Base-by-base conservation (phyloP, 2,797 vertebrate species). In the Gobio occitaniae region DNA sequence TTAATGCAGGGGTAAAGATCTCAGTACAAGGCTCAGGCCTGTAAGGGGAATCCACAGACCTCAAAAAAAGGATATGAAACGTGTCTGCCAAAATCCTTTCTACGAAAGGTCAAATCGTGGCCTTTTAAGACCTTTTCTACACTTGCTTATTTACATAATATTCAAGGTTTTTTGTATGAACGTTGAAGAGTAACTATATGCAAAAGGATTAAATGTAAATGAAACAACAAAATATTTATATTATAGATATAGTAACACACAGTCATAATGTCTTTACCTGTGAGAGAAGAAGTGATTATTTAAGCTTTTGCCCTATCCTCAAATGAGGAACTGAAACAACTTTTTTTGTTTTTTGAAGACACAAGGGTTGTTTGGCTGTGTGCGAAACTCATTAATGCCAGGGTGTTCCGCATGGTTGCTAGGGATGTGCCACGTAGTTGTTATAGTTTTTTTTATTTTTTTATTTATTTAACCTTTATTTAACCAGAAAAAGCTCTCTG, bases 31-130 rank as follows among this genome's bases (percentile, higher is more conserved):
- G 68, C 76, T 80, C 25, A 41, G 47, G 61, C 65, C 70, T 85
- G 71, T 87, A 41, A 78, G 79, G 81, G 85, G 87, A 87, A 89
- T 89, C 85, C 88, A 90, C 71, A 82, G 78, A 84, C n/a, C 82
- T 87, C 76, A 75, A 87, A 90, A 91, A 79, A 82, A 72, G 88
- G 88, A 91, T 88, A 82, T 87, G 89, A 91, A 91, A 91, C 86
- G 61, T 48, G 82, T 78, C 84, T 84, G 70, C 61, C 88, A 80
- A 79, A 88, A 88, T 82, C 83, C 81, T 89, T 84, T 80, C n/a
- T 47, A 70, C 70, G 79, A 88, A 89, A 90, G 89, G 89, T 90
- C 86, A 89, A 59, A 84, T 36, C 50, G 79, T 89, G 86, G 80
- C 86, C 87, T 90, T 88, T 54, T 82, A 82, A 79, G 74, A 86